Conservation (phyloP, 2,797 vertebrate species). For the Gymnothorax javanicus region DNA sequence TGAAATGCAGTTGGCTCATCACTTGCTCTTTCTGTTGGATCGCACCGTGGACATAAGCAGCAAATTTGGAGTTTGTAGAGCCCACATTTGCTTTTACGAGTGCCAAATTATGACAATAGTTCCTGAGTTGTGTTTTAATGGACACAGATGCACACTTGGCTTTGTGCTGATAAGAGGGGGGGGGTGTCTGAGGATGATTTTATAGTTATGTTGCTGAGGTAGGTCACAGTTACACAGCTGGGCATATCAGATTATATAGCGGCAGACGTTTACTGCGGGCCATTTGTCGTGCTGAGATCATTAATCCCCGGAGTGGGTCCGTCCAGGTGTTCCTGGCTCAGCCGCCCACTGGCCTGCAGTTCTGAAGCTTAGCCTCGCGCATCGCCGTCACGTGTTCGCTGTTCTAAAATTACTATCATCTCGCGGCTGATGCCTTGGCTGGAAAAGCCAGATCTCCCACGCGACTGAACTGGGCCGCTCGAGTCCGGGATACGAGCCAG, state of each 20-base stretch:
- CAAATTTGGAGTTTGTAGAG: not conserved
- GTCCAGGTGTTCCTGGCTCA: not conserved
- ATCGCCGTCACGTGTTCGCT: not conserved
- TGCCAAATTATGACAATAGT: not conserved
- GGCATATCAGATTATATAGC: not conserved
- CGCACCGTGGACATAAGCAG: not conserved
- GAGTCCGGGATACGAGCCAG: not conserved
- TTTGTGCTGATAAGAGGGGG: not conserved
- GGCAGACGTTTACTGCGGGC: not conserved
- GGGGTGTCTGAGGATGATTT: not conserved
- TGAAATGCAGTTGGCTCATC: no score
- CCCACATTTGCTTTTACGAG: not conserved
- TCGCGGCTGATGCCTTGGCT: not conserved
- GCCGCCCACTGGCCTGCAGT: not conserved
- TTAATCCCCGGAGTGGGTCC: not conserved
- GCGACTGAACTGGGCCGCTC: not conserved
- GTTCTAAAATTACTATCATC: not conserved
- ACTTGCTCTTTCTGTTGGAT: not conserved
- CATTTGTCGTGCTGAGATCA: not conserved
- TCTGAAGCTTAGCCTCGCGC: not conserved
- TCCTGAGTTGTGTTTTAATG: not conserved
- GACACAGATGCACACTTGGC: not conserved
- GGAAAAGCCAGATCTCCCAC: not conserved
- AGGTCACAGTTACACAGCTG: not conserved
- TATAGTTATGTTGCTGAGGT: not conserved